phyloP scores from a whole-genome alignment of 1,140 invertebrate species.

The Hirudo medicinalis region DNA sequence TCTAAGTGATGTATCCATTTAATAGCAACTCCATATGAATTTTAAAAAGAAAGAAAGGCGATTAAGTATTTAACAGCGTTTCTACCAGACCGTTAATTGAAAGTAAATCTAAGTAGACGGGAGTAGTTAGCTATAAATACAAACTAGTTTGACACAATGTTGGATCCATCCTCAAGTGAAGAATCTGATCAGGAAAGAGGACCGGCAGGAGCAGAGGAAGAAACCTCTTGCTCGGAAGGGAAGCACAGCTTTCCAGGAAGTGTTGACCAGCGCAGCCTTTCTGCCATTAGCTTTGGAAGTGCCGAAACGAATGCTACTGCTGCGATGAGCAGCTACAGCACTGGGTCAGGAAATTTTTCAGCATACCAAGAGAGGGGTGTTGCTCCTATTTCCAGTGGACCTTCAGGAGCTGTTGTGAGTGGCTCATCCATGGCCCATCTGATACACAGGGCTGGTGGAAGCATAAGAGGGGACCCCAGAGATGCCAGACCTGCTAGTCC shows the following conservation, averaged over 20 bases:
- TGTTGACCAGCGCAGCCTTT: slow-evolving; percentile 37
- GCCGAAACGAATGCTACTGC: slow-evolving; percentile 25
- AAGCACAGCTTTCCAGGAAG: slow-evolving; percentile 32
- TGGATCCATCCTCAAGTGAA: slow-evolving; percentile 47
- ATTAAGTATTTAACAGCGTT: no score
- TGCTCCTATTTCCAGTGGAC: background rate
- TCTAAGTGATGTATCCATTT: no score
- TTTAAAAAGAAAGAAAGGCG: no score
- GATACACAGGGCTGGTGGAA: slow-evolving; percentile 30
- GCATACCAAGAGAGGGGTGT: background rate
- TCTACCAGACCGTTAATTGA: no score
- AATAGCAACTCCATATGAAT: no score
- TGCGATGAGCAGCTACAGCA: background rate
- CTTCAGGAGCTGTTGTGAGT: background rate
- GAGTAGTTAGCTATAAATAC: no score
- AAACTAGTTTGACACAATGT: slow-evolving; percentile 31
- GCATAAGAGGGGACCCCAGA: slow-evolving; percentile 36
- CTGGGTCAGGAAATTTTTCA: background rate
- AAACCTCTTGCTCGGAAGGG: slow-evolving; percentile 38
- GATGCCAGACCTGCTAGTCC: slow-evolving; percentile 54
- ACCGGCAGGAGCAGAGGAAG: slow-evolving; percentile 35
- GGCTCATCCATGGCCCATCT: slow-evolving; percentile 24
- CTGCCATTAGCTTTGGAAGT: slow-evolving; percentile 30
- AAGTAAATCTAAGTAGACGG: no score
- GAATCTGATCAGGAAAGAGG: slow-evolving; percentile 38